Evolutionary conservation across 2,797 vertebrate species (phyloP), one percentile per base, ranked within the genome.

Genomic region (Distichodus sexfasciatus): DNA sequence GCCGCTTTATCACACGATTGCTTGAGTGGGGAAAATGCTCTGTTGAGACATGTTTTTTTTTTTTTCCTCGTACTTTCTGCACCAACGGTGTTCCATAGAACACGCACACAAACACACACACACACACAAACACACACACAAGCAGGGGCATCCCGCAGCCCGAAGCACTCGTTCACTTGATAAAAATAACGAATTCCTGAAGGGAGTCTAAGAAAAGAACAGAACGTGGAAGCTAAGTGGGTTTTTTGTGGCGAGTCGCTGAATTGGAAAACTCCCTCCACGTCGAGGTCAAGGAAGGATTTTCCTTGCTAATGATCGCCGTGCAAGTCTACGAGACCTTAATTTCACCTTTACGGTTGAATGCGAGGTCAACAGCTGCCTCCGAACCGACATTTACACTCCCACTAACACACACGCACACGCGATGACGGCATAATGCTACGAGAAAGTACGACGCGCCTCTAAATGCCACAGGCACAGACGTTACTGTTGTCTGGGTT

Each of bases 161-260:
- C 15, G n/a, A 21, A 59, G 4, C 21, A 15, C 3, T 2, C 23
- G 4, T 15, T 2, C 15, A 33, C 17, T 5, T 1, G 9, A 3
- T 51, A 8, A 29, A 15, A 51, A 51, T n/a, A 51, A 2, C 5
- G 11, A 51, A 51, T n/a, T 29, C 48, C 48, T 51, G 26, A 29
- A 44, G 11, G 12, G 15, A 38, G 10, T 46, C 31, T 46, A 53
- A 28, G 29, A 71, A 74, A 66, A 40, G 76, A 76, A 61, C 58
- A 65, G 63, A 53, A 81, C 77, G 69, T 65, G 53, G 68, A 77
- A 54, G 63, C 59, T 28, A 11, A 8, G 21, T 38, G 50, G 60
- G 59, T 41, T 53, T 74, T 40, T n/a, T n/a, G 19, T 44, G 38
- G 14, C 4, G 23, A 63, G 26, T 68, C 35, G 19, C 59, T 57